Evolutionary conservation across 1,140 invertebrate genomes (phyloP), one percentile per base, ranked within the genome.

Genomic region (Neotoxoptera formosana): DNA sequence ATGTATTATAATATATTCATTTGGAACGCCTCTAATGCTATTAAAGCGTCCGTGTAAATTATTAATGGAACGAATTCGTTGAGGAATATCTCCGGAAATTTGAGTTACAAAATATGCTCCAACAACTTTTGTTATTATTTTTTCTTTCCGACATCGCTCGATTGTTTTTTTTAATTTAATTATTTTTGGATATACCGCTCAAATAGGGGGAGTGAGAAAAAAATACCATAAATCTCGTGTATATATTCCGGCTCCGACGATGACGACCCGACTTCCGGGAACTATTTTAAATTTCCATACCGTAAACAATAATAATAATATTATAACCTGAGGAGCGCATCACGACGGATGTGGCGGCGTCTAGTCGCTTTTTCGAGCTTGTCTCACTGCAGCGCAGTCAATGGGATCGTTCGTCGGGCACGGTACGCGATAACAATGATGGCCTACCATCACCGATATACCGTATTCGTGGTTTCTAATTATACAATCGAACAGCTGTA

Each of bases 401-500:
- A 91, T 83, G 47, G 45, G 20, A 91, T 83, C 56, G 45, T 81
- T 91, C 90, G 25, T 91, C 47, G n/a, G 34, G 45, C 47, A 81
- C 60, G 60, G 60, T n/a, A 76, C 60, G 30, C 30, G 30, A 14
- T 14, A 45, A 91, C 90, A 91, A 60, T 60, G 23, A 47, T 67
- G 11, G 36, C n/a, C 30, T 90, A 48, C 53, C 36, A 56, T 34
- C 11, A 41, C 25, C 23, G 7, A 56, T 93, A 30, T 25, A 30
- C 81, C n/a, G 60, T 47, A 81, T 53, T 51, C 48, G 81, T 84
- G 81, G 84, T 93, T 93, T 93, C 91, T 93, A 93, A 93, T 93
- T 93, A 93, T 93, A 93, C 60, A 86, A 93, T 93, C 36, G n/a
- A 93, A 86, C 48, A 67, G 81, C 91, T 83, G 91, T 93, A 56